Base-by-base conservation (phyloP, 1,140 invertebrate genomes). In the Sitobion miscanthi region DNA sequence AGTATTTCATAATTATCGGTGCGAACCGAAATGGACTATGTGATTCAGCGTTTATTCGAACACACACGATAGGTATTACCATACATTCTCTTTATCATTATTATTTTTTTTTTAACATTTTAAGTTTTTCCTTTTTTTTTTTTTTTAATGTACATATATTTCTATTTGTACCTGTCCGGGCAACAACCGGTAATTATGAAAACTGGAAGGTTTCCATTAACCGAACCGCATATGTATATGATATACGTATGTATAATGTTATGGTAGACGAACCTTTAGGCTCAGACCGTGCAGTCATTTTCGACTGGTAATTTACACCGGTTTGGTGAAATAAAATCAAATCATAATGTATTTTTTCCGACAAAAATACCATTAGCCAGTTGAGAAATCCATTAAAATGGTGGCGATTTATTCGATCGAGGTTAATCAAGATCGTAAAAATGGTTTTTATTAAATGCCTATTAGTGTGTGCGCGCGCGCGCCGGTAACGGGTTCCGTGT, bases 21-120 rank as follows among this genome's bases (percentile, higher is more conserved):
- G 89, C 89, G 89, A 90, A 62, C 89, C 89, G 54, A 90, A 90
- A 90, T 90, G 57, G 89, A 90, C 57, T 69, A 23, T 90, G 89
- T 90, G 89, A 90, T 90, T 90, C 89, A 90, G 89, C 89, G 89
- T 90, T 90, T 90, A 90, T 90, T 90, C 89, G 54, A 62, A 90
- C 89, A 45, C 89, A 62, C 35, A 49, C 86, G 49, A 89, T 89
- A 54, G 52, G 52, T 54, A 89, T 89, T 89, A 89, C 52, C 88
- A 89, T 89, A 89, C 88, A 35, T 89, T 89, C 49, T 89, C 35
- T 57, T 89, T 57, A 57, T 57, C 14, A 23, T 88, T 54, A 47
- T 89, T 88, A 54, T 54, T 35, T 35, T 30, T 88, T 69, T 90
- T 90, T 69, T 47, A 52, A 90, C 38, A 62, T 90, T 90, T 90